Percentiles rank a stretch among this genome's conserved stretches.
phyloP scores from a whole-genome alignment of 2,888 invertebrate genomes.

The Lasius platythorax region DNA sequence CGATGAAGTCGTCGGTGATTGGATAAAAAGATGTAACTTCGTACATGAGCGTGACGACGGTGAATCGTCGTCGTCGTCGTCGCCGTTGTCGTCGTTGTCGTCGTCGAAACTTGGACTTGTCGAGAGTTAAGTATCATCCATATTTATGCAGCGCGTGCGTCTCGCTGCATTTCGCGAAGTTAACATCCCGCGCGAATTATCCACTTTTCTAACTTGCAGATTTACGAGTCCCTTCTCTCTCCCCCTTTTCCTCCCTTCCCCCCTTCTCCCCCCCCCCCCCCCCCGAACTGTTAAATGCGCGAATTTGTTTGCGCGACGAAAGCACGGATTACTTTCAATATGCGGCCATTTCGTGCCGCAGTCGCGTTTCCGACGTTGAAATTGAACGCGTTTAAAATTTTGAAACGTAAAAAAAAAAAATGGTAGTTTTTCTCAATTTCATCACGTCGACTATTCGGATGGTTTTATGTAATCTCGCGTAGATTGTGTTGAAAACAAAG shows the following conservation, averaged over 20 bases:
- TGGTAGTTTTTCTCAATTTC: slow-evolving; percentile 26
- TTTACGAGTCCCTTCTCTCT: not conserved
- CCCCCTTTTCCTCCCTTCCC: not conserved
- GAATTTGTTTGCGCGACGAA: slow-evolving; percentile 45
- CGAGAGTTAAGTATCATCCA: slow-evolving; percentile 46
- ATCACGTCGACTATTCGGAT: not conserved
- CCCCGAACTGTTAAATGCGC: slow-evolving; percentile 1
- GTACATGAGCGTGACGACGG: slow-evolving; percentile 29
- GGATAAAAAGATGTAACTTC: slow-evolving; percentile 41
- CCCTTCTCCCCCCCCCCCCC: no score
- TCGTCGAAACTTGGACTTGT: slow-evolving; percentile 33
- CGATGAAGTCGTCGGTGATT: slow-evolving; percentile 37
- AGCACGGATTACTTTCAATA: slow-evolving; percentile 47
- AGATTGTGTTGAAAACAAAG: slow-evolving; percentile 14
- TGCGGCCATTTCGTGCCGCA: slow-evolving; percentile 27
- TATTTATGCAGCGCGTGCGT: slow-evolving; percentile 34
- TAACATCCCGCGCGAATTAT: slow-evolving; percentile 45
- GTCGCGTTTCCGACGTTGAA: not conserved
- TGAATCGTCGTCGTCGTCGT: not conserved
- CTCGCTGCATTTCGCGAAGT: slow-evolving; percentile 22
- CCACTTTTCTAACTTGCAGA: slow-evolving; percentile 54
- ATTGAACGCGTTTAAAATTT: slow-evolving; percentile 22
- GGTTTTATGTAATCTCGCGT: not conserved
- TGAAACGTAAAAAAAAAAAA: not conserved
- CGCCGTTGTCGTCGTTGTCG: not conserved